Base-by-base conservation (phyloP, 2,113 vertebrate species). In the Pygathrix nemaeus region DNA sequence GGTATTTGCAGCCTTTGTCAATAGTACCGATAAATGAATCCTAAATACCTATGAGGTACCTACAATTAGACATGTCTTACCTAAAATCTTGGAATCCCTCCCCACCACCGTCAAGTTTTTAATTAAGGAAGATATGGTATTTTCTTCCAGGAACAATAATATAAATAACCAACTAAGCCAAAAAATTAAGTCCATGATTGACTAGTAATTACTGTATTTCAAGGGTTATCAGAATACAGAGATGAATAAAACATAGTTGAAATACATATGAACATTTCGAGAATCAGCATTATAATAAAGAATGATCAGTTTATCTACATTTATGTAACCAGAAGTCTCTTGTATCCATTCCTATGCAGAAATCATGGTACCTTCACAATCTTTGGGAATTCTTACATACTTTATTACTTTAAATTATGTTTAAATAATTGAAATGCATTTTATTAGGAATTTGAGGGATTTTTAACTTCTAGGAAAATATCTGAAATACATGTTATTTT, bases 351-450 rank as follows among this genome's bases (percentile, higher is more conserved):
- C n/a, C 13, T 57, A 82, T 21, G 8, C 3, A 76, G 12, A 92
- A 76, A 76, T 94, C 45, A 84, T 32, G 10, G n/a, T 78, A 73
- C 25, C 64, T 85, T 88, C 20, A 96, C 23, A 96, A 68, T 4
- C n/a, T 95, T 68, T 79, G 25, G 84, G 6, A 88, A 78, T 20
- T 61, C 23, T 70, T 40, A 76, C 8, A 40, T 94, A 50, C 90
- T 75, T 83, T 73, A 68, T 57, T 50, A 80, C 10, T 55, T 81
- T 83, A 68, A 90, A 78, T 50, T 45, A 55, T 93, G 5, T 72
- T 86, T 96, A 86, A 97, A 78, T 93, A 91, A 57, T 52, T 43
- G 8, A 90, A 93, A 3, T 12, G 3, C 5, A 81, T 92, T n/a
- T 95, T 85, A 64, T 79, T 38, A 79, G 13, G 13, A 45, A n/a